These are phyloP conservation scores for Luehdorfia chinensis DNA, from an alignment of 1,140 invertebrate genomes.

Conservation along the genomic window DNA sequence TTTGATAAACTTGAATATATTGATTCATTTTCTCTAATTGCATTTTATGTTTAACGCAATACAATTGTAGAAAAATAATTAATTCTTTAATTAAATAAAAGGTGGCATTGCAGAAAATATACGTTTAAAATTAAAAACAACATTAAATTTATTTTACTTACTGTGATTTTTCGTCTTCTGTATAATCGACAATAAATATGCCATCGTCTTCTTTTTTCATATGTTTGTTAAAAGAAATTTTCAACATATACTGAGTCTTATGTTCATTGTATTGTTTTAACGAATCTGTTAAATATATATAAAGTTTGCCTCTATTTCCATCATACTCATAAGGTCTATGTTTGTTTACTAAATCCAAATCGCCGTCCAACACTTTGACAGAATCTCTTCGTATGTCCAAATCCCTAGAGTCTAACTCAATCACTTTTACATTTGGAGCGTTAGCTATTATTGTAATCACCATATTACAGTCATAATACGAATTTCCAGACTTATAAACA, in stretches of 20 bases:
- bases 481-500: constrained; percentile 37
- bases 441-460: constrained; percentile 59
- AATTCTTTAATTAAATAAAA: no score
- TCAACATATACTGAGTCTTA: constrained; percentile 46
- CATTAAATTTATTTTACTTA: no score
- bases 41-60: no score
- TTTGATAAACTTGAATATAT: no score
- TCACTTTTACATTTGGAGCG: constrained; percentile 48
- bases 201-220: constrained; percentile 40
- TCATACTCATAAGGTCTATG: constrained; percentile 52
- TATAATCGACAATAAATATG: constrained; percentile 45
- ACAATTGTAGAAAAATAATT: no score
- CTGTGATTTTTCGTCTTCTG: no score
- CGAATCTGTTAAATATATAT: constrained; percentile 52
- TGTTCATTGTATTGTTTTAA: constrained; percentile 46
- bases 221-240: constrained; percentile 46
- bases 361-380: constrained; percentile 43
- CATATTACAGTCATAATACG: constrained; percentile 56
- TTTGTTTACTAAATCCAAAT: constrained; percentile 44
- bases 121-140: no score
- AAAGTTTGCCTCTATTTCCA: constrained; percentile 44
- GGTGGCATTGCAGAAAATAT: no score
- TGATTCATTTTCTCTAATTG: no score
- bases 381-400: constrained; percentile 45
- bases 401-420: constrained; percentile 57